Evolutionary conservation across 2,797 vertebrate species (phyloP), one percentile per base, ranked within the genome.

Genomic region (Xiphophorus birchmanni): DNA sequence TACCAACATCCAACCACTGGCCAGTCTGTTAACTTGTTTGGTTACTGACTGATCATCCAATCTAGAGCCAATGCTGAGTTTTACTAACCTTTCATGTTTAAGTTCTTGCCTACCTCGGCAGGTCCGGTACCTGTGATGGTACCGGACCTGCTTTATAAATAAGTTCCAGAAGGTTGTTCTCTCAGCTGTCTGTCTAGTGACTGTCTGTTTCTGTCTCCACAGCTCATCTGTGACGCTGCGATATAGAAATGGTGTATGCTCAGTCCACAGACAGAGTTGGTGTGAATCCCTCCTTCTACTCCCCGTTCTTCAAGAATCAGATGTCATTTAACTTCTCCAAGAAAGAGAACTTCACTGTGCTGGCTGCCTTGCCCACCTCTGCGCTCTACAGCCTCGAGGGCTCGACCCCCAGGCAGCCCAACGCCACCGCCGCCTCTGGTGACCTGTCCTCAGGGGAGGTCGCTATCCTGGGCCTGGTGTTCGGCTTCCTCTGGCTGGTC

Each of bases 401-500:
- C 67, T 44, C 78, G 0, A 72, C 87, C 37, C 29, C 73, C 1
- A 60, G 90, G 47, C 82, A 82, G 88, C 85, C 50, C 15, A 97
- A 97, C 77, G 26, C 56, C 18, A 96, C 96, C 0, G 47, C 73
- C 2, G 42, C 76, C 52, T 86, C 91, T 0, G 94, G 96, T 0
- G 88, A 93, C 2, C 93, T 96, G 79, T 92, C 85, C 0, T 81
- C 94, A 0, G 96, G 90, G 0, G 98, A 99, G 88, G 94, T 96
- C 0, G 95, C 95, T 0, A 52, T 94, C 1, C 94, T 97, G 84
- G 91, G 96, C 80, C 45, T 97, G 79, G 89, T 96, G 71, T 96
- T 97, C 7, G 96, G 94, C 11, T 77, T 86, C 0, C 80, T 99
- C 42, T 99, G 98, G 97, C 88, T 99, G 80, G 84, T 97, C 17